Percentiles rank a stretch among this genome's conserved stretches.
These are phyloP conservation scores for Cygnus olor DNA, from an alignment of 2,797 vertebrate species.

Conservation along the genomic window DNA sequence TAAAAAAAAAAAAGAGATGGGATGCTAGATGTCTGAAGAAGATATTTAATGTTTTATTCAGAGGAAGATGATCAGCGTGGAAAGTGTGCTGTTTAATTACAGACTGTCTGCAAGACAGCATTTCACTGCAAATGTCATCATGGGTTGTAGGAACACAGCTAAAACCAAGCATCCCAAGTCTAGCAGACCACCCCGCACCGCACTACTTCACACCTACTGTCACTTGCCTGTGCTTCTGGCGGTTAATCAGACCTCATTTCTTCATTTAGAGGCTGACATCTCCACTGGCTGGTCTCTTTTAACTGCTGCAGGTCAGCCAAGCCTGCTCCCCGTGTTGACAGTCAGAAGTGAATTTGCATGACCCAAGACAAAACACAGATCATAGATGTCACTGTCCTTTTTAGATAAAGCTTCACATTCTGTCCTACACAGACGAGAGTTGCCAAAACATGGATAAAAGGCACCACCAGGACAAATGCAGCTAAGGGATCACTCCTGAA, in stretches of 20 bases:
- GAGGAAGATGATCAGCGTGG: neutral
- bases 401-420: neutral
- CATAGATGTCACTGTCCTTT: neutral
- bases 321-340: neutral
- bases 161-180: neutral
- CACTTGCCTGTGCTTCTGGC: neutral
- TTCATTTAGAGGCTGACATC: neutral
- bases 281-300: neutral
- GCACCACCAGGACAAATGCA: neutral
- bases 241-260: neutral
- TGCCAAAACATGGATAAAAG: neutral
- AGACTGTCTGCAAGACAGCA: neutral
- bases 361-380: neutral
- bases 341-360: neutral
- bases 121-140: neutral
- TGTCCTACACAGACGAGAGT: neutral
- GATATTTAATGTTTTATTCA: neutral
- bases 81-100: neutral
- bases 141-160: neutral
- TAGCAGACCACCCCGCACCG: neutral
- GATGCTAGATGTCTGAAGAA: neutral
- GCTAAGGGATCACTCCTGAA: neutral
- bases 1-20: neutral
- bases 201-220: neutral
- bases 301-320: neutral